Conservation (phyloP, 2,113 vertebrate species). For the Chunga burmeisteri region DNA sequence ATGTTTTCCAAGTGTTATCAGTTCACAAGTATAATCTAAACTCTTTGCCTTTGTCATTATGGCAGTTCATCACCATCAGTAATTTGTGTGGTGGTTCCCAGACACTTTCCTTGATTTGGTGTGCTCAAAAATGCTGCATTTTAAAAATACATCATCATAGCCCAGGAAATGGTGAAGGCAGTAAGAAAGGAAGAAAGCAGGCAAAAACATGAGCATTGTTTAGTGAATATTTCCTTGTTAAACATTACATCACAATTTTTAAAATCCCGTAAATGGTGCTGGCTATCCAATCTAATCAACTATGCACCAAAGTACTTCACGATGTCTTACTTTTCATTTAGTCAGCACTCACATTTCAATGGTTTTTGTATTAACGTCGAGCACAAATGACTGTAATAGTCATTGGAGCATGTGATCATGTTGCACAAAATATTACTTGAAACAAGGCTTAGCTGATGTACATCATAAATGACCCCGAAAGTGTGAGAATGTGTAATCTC, state of each 20-base stretch:
- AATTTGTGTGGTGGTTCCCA: background rate
- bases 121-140: background rate
- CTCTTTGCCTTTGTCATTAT: background rate
- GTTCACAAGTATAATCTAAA: background rate
- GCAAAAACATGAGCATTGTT: background rate
- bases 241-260: background rate
- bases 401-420: background rate
- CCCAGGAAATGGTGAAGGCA: background rate
- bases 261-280: background rate
- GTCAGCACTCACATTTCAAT: background rate
- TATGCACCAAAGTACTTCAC: background rate
- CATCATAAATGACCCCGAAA: background rate
- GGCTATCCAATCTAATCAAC: background rate
- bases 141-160: background rate
- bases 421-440: background rate
- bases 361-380: background rate
- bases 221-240: background rate
- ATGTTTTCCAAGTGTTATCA: background rate
- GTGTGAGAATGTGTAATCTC: background rate
- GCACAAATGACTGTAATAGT: background rate
- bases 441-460: background rate
- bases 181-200: background rate
- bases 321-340: background rate
- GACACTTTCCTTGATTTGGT: background rate
- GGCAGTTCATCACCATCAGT: accelerated